Conservation (phyloP, 2,888 invertebrate species). For the Diaperis boleti region DNA sequence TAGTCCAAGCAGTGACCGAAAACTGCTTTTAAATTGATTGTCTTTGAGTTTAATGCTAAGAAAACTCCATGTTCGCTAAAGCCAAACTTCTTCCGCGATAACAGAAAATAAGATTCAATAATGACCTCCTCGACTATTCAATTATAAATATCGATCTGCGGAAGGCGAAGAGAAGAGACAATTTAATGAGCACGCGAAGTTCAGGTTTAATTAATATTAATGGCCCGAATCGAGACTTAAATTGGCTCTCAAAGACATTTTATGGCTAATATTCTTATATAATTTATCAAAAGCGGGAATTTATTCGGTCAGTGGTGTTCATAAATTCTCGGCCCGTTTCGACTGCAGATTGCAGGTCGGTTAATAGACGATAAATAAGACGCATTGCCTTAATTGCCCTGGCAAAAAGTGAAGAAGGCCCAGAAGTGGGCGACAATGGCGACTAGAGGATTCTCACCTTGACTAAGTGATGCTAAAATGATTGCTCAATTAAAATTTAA, state of each 20-base stretch:
- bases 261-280: constrained; percentile 53
- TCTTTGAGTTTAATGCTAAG: too few species aligned
- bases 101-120: constrained; percentile 55
- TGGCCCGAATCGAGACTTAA: constrained; percentile 52
- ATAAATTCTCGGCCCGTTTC: constrained; percentile 38
- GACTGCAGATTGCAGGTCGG: constrained; percentile 39
- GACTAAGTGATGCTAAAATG: constrained; percentile 42
- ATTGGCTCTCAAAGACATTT: constrained; percentile 57
- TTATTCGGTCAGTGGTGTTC: constrained; percentile 42
- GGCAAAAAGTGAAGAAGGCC: constrained; percentile 6
- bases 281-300: constrained; percentile 45
- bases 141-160: constrained; percentile 54
- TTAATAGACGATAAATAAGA: constrained; percentile 44
- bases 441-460: constrained; percentile 33
- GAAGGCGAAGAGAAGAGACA: constrained; percentile 49
- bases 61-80: too few species aligned
- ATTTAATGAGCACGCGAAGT: constrained; percentile 54
- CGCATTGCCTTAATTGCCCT: constrained; percentile 26
- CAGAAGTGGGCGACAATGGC: constrained; percentile 20
- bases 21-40: too few species aligned
- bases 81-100: constrained; percentile 41
- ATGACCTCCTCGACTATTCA: constrained; percentile 55
- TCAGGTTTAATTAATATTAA: constrained; percentile 57
- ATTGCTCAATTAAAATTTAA: constrained; percentile 51
- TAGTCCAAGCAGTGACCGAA: too few species aligned